These are phyloP conservation scores for Vidua chalybeata DNA, from an alignment of 2,113 vertebrate genomes.

Conservation along the genomic window DNA sequence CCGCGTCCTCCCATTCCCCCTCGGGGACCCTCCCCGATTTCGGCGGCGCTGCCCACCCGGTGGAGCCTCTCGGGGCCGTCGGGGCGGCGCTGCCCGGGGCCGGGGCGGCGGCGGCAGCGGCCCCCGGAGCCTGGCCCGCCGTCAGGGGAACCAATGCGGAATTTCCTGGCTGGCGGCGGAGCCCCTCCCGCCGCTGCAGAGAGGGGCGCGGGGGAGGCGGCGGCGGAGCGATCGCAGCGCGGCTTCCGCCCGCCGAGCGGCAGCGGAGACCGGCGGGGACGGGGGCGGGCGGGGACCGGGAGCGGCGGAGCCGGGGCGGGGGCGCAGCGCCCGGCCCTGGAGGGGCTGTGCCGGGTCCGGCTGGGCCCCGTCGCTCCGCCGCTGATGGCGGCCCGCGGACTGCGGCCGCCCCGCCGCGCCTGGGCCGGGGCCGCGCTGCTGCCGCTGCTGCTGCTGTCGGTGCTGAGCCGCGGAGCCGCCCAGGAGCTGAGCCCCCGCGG, in stretches of 20 bases:
- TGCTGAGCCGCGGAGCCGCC: slow-evolving; percentile 14
- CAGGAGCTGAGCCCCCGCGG: slow-evolving; percentile 68
- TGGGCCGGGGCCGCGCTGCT: background rate
- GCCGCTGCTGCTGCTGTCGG: background rate
- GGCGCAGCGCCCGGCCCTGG: background rate
- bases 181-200: slow-evolving; percentile 32
- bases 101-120: background rate
- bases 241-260: slow-evolving; percentile 27
- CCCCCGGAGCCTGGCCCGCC: slow-evolving; percentile 26
- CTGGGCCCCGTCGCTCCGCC: no score
- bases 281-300: background rate
- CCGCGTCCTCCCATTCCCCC: background rate
- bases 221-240: background rate
- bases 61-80: background rate
- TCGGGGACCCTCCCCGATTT: background rate
- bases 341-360: no score
- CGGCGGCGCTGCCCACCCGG: background rate
- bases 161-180: slow-evolving; percentile 55
- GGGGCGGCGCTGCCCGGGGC: background rate
- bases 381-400: background rate
- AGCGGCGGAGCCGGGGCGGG: background rate
- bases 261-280: background rate
- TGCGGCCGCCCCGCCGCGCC: background rate
- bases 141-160: slow-evolving; percentile 64
- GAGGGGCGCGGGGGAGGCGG: slow-evolving; percentile 33